Evolutionary conservation across 2,888 invertebrate species (phyloP).

Genomic region (Lymantria dispar): DNA sequence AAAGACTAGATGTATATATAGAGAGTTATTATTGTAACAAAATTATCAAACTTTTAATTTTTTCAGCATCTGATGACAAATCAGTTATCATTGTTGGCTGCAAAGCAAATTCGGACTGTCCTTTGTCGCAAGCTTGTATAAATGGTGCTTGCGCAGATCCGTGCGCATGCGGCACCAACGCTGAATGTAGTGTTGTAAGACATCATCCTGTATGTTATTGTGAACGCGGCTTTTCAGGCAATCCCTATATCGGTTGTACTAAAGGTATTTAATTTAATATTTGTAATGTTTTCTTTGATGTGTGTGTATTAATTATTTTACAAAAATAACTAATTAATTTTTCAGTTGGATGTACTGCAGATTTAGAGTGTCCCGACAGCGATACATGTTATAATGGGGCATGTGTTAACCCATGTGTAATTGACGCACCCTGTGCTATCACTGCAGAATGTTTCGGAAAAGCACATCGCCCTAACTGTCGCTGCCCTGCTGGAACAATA

Average conservation of each 20-base stretch:
- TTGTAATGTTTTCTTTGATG: not conserved
- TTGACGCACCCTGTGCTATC: constrained; percentile 91
- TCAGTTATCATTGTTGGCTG: constrained; percentile 86
- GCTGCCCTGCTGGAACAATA: constrained; percentile 88
- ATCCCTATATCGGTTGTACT: constrained; percentile 90
- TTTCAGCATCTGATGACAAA: constrained; percentile 75
- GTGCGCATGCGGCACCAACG: constrained; percentile 92
- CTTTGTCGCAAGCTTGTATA: constrained; percentile 91
- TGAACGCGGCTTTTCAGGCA: constrained; percentile 91
- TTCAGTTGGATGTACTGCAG: constrained; percentile 91
- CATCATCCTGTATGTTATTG: constrained; percentile 95
- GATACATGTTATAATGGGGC: constrained; percentile 92
- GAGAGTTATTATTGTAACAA: not conserved
- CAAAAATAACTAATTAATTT: constrained; percentile 26
- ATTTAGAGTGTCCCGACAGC: constrained; percentile 90
- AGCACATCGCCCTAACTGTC: constrained; percentile 90
- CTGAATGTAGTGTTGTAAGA: constrained; percentile 90
- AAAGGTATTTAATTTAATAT: constrained; percentile 76
- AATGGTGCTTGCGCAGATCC: constrained; percentile 91
- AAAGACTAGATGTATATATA: not conserved
- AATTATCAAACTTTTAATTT: constrained; percentile 6
- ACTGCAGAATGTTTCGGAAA: constrained; percentile 93
- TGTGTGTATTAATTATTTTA: not conserved
- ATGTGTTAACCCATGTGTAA: constrained; percentile 90
- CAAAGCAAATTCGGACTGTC: constrained; percentile 90